These are phyloP conservation scores for Nephila pilipes DNA, from an alignment of 1,140 invertebrate genomes.

Conservation along the genomic window DNA sequence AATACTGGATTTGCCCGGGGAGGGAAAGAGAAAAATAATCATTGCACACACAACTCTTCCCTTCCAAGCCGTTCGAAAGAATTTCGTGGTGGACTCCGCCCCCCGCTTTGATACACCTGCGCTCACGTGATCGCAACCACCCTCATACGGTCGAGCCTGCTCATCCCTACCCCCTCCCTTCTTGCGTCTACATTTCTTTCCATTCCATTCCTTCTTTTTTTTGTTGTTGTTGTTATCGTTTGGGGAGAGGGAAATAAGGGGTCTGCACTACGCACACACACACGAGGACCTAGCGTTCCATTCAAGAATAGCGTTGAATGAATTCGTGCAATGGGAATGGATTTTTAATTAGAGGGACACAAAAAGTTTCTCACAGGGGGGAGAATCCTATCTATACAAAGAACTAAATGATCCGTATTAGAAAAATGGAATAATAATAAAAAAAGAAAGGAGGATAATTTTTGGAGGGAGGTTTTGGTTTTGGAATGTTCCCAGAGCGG, in stretches of 20 bases:
- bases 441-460: not conserved
- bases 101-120: conserved; percentile 49
- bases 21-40: conserved; percentile 23
- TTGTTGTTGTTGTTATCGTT: too few relatives aligned
- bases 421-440: not conserved
- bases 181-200: not conserved
- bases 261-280: conserved; percentile 14
- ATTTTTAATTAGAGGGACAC: conserved; percentile 3
- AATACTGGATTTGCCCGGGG: not conserved
- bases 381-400: not conserved
- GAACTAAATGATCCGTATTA: not conserved
- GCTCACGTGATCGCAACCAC: conserved; percentile 64
- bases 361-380: not conserved
- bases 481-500: not conserved
- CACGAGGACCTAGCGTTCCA: not conserved
- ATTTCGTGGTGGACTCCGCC: conserved; percentile 65
- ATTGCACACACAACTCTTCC: conserved; percentile 51
- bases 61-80: conserved; percentile 36
- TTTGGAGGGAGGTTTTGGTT: not conserved
- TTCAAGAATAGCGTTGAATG: not conserved
- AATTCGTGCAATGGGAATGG: not conserved
- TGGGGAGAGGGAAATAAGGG: conserved; percentile 3
- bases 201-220: too few relatives aligned
- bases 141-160: conserved; percentile 22
- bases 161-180: not conserved